Conservation (phyloP, 2,797 vertebrate genomes). For the Hipposideros larvatus region DNA sequence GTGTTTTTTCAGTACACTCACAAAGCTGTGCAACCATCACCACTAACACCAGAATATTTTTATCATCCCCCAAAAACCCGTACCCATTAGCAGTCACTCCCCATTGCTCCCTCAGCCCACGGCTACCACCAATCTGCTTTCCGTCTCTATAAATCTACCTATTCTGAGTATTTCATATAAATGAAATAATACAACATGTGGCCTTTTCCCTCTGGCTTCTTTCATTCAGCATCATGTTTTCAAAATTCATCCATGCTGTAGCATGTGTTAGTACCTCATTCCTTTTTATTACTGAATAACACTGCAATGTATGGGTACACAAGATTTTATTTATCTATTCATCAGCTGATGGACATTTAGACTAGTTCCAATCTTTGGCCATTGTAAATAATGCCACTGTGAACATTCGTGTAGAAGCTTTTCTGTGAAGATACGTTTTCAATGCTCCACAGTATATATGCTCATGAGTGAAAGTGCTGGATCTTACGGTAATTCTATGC, state of each 20-base stretch:
- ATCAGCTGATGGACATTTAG: not conserved
- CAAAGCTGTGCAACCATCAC: not conserved
- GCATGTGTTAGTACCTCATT: not conserved
- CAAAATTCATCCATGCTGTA: not conserved
- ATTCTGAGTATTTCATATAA: not conserved
- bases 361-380: not conserved
- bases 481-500: not conserved
- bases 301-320: not conserved
- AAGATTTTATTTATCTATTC: not conserved
- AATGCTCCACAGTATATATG: not conserved
- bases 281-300: not conserved
- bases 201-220: not conserved
- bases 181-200: not conserved
- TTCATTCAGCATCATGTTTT: not conserved
- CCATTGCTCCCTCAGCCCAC: not conserved
- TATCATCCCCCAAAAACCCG: not conserved
- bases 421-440: not conserved
- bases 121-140: not conserved
- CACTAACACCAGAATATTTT: not conserved
- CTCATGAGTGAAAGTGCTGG: not conserved
- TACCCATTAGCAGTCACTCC: not conserved
- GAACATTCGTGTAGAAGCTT: not conserved
- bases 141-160: not conserved
- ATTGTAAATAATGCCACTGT: not conserved
- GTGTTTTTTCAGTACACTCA: not conserved